Conservation (phyloP, 2,113 vertebrate genomes). For the Oryzias javanicus region DNA sequence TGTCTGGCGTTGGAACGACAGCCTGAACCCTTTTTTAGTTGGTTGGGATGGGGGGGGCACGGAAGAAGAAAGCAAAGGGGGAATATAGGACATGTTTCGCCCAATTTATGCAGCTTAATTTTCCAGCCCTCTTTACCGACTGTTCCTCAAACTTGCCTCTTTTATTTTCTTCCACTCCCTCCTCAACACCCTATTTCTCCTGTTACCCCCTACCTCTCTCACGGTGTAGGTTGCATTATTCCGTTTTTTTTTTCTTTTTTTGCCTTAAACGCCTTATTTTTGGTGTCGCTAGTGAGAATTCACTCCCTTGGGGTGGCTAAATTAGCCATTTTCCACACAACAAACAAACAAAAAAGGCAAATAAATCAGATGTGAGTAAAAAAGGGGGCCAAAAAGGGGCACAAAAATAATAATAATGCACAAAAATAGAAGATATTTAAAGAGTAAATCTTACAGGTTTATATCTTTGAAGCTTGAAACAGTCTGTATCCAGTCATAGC, state of each 20-base stretch:
- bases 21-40: slow-evolving; percentile 65
- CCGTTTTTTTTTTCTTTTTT: slow-evolving; percentile 41
- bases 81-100: slow-evolving; percentile 74
- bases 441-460: slow-evolving; percentile 29
- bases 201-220: slow-evolving; percentile 45
- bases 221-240: slow-evolving; percentile 70
- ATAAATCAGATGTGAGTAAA: slow-evolving; percentile 61
- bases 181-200: slow-evolving; percentile 45
- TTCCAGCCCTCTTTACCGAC: slow-evolving; percentile 68
- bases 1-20: slow-evolving; percentile 75
- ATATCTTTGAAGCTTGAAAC: slow-evolving; percentile 4
- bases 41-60: slow-evolving; percentile 39
- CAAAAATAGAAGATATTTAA: slow-evolving; percentile 1
- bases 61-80: slow-evolving; percentile 54
- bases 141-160: slow-evolving; percentile 68
- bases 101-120: slow-evolving; percentile 79
- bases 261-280: slow-evolving; percentile 45
- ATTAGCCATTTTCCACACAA: slow-evolving; percentile 76
- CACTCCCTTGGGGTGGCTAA: slow-evolving; percentile 71
- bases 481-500: slow-evolving; percentile 18
- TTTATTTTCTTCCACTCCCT: slow-evolving; percentile 38
- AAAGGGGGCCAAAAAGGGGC: slow-evolving; percentile 24
- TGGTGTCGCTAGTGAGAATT: slow-evolving; percentile 64
- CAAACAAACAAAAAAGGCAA: slow-evolving; percentile 75
- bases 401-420: too few species aligned